A percentile compares a stretch with the other conserved stretches of the same genome.
Conservation (phyloP, 92 coral and sea anemone species). For the Scolanthus callimorphus region DNA sequence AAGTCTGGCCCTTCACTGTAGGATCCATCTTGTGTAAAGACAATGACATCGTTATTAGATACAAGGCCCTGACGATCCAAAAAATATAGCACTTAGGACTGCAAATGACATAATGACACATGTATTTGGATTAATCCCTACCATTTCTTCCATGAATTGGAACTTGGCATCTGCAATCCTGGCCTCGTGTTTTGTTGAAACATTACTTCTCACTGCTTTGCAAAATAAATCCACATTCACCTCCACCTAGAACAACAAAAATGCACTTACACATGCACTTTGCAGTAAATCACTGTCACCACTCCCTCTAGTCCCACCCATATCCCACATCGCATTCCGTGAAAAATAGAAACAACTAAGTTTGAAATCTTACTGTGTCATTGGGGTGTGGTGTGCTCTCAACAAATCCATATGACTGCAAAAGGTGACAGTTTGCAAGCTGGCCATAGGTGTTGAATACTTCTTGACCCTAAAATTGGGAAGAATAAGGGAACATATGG, state of each 20-base stretch:
- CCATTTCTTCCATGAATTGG: slow-evolving; percentile 76
- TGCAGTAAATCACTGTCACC: too few species aligned
- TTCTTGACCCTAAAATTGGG: slow-evolving; percentile 30
- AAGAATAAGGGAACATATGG: too few species aligned
- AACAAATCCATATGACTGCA: slow-evolving; percentile 65
- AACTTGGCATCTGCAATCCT: slow-evolving; percentile 57
- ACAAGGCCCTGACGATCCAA: slow-evolving; percentile 58
- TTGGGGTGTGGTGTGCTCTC: slow-evolving; percentile 26
- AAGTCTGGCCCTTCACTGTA: slow-evolving; percentile 53
- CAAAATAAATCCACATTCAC: slow-evolving; percentile 54
- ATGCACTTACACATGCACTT: background rate
- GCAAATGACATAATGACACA: too few species aligned
- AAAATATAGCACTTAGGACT: too few species aligned
- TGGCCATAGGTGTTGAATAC: slow-evolving; percentile 73
- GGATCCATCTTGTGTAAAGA: slow-evolving; percentile 71
- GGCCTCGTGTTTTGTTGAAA: slow-evolving; percentile 18
- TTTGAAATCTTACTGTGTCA: slow-evolving; percentile 13
- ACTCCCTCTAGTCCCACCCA: too few species aligned
- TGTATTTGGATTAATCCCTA: too few species aligned
- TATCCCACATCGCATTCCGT: too few species aligned
- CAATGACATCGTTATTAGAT: slow-evolving; percentile 43
- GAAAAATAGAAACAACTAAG: too few species aligned
- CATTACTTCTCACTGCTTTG: slow-evolving; percentile 33
- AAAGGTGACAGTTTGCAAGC: slow-evolving; percentile 66
- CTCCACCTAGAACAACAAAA: slow-evolving; percentile 58